Base-by-base conservation (phyloP, 2,888 invertebrate genomes). In the Ophioninae sp. region DNA sequence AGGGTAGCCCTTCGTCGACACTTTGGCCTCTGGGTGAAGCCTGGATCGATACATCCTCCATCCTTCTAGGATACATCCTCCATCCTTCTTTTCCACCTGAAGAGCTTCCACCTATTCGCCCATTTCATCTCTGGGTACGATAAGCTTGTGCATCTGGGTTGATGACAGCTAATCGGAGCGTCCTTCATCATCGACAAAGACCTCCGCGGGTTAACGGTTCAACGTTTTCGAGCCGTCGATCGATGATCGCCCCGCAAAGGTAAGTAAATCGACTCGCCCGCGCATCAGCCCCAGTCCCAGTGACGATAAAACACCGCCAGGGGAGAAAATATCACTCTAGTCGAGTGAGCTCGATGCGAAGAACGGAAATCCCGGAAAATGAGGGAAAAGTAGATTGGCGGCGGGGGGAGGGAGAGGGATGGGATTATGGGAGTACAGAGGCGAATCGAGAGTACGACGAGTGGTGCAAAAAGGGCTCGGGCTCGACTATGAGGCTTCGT, bases 91-190 rank as follows among this genome's bases (percentile, higher is more conserved):
- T 62, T 62, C 57, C 39, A 23, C 70, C 70, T 39, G 21, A 37
- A 30, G 23, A 39, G 13, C 30, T 30, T 30, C 30, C 30, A 30
- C 30, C 30, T 5, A 70, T 68, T 56, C 67, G 13, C 41, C 62
- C 67, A 79, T 75, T 76, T 78, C 23, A 13, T 50, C 70, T 65
- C 56, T 0, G 41, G n/a, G 13, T 30, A 78, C 69, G 23, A 61
- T 72, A 82, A 75, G 76, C 75, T 72, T 70, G 30, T 61, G 70
- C 65, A 61, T 82, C 79, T 67, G 72, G 59, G 79, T 69, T 79
- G 65, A 82, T 79, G 76, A 69, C 76, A 67, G 59, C 65, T 75
- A 69, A 70, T 81, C 70, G 72, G 72, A 70, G 59, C 37, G 13
- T 50, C 17, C 50, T 13, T 17, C 17, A 50, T 50, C 17, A 17